phyloP scores from a whole-genome alignment of 2,113 vertebrate genomes.

The Pterocles burchelli region DNA sequence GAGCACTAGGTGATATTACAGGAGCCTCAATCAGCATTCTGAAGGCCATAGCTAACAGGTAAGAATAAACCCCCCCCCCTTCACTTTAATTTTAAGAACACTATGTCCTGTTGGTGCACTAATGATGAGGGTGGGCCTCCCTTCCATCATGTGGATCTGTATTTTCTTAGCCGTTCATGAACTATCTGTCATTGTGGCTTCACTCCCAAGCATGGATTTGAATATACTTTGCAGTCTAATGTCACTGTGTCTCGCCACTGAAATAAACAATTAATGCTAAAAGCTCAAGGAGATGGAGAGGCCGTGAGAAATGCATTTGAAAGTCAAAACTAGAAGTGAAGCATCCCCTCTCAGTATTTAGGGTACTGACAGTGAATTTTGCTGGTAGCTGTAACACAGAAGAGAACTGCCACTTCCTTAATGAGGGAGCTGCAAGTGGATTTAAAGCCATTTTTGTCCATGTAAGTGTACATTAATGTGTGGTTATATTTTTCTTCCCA shows the following conservation, averaged over 20 bases:
- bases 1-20: neutral
- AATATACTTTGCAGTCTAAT: neutral
- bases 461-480: neutral
- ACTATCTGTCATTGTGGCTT: neutral
- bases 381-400: neutral
- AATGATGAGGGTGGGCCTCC: neutral
- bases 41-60: neutral
- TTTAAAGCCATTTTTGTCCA: neutral
- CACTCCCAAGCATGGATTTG: neutral
- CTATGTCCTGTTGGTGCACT: neutral
- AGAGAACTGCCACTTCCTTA: neutral
- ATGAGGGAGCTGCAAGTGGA: neutral
- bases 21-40: neutral
- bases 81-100: neutral
- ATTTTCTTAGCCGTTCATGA: neutral
- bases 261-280: neutral
- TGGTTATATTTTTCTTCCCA: neutral
- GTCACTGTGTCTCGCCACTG: neutral
- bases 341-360: neutral
- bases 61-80: neutral
- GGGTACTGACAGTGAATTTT: neutral
- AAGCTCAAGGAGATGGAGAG: neutral
- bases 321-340: neutral
- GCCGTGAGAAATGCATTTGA: neutral
- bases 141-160: neutral